Evolutionary conservation across 2,797 vertebrate genomes (phyloP).

Genomic region (Crax fasciolata): DNA sequence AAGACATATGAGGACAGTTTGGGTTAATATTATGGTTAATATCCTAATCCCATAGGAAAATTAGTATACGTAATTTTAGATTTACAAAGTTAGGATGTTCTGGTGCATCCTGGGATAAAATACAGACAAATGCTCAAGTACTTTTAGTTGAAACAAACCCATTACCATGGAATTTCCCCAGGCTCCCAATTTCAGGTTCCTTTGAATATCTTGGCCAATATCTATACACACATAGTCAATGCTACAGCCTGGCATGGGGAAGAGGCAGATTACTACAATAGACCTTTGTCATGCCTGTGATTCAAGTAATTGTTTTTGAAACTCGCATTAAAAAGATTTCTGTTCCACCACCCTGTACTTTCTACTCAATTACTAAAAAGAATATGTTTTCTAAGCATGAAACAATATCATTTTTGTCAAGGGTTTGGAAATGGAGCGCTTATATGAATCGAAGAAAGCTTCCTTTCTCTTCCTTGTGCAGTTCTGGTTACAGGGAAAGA

Average conservation of each 20-base stretch:
- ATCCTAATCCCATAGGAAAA: background rate
- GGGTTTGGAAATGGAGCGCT: background rate
- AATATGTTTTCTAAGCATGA: constrained; percentile 65
- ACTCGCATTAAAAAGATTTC: constrained; percentile 38
- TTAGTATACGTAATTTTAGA: background rate
- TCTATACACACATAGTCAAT: background rate
- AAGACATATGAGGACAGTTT: background rate
- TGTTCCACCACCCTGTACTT: constrained; percentile 25
- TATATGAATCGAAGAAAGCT: constrained; percentile 52
- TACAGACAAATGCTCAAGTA: background rate
- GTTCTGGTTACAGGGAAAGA: constrained; percentile 58
- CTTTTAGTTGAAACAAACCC: background rate
- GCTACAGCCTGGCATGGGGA: constrained; percentile 21
- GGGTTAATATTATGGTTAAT: background rate
- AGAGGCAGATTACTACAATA: background rate
- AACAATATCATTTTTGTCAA: constrained; percentile 75
- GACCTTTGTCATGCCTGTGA: constrained; percentile 30
- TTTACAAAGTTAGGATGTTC: background rate
- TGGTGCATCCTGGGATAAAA: background rate
- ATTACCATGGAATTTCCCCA: background rate
- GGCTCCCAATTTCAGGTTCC: background rate
- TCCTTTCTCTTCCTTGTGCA: constrained; percentile 29
- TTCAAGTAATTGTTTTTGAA: constrained; percentile 1
- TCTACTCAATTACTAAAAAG: constrained; percentile 19
- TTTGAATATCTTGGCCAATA: background rate